Evolutionary conservation across 2,113 vertebrate genomes (phyloP).

Genomic region (Dasyprocta punctata): DNA sequence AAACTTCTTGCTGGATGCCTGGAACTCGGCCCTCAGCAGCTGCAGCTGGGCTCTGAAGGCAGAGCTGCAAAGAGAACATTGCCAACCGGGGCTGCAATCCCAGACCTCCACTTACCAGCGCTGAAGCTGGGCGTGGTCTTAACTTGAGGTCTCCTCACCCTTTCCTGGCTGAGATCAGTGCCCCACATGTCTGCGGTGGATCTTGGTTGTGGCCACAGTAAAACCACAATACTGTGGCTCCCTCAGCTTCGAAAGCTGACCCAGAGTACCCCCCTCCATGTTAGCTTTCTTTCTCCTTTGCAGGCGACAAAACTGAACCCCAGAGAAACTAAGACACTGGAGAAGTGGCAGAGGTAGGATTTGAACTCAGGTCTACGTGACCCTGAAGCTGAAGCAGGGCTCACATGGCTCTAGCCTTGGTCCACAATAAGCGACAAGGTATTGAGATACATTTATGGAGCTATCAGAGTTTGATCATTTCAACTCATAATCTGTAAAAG

Average conservation of each 20-base stretch:
- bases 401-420: not conserved
- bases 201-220: not conserved
- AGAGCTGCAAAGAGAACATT: fast-evolving
- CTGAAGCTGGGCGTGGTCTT: not conserved
- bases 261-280: not conserved
- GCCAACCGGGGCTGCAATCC: not conserved
- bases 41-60: not conserved
- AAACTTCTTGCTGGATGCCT: not conserved
- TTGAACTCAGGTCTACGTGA: not conserved
- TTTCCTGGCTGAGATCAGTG: not conserved
- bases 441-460: not conserved
- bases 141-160: not conserved
- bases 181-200: not conserved
- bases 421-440: not conserved
- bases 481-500: not conserved
- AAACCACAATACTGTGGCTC: not conserved
- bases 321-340: not conserved
- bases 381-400: not conserved
- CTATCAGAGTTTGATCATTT: not conserved
- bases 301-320: not conserved
- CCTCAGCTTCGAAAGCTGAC: not conserved
- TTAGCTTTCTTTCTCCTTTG: not conserved
- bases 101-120: not conserved
- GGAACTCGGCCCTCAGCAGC: not conserved
- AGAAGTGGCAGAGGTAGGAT: not conserved